Evolutionary conservation across 2,797 vertebrate genomes (phyloP), one percentile per base, ranked within the genome.

Genomic region (Pseudochirops corinnae): DNA sequence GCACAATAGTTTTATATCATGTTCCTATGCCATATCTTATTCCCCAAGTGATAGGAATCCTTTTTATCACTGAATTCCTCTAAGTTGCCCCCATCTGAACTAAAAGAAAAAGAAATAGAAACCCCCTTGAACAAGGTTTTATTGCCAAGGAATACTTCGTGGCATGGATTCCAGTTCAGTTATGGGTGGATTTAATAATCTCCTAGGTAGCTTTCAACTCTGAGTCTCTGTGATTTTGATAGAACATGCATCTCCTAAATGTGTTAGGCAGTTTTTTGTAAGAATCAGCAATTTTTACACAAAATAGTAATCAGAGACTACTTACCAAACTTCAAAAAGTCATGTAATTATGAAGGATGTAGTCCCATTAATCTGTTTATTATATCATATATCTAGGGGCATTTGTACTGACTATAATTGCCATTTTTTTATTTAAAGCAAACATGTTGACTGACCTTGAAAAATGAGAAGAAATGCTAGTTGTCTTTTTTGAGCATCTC

Each of bases 31-130:
- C 6, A 24, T 46, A 46, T 26, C 74, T 46, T 46, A 46, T 82
- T 82, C 39, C 21, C 74, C 21, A 82, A 46, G 0, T 10, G 21
- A 46, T 21, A 3, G 12, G 18, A 3, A 82, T 9, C 7, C 7
- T 82, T 94, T 94, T 93, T 31, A 18, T 90, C 94, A 93, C 50
- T 56, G 90, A 53, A 57, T 93, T 93, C 96, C 28, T 94, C 93
- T 93, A 93, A 95, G 93, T 92, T 67, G 55, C 1, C 18, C 90
- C 28, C 39, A 82, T 58, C 28, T 52, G 16, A 91, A 96, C 13
- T 16, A 74, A 53, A 10, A 52, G 67, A 21, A 9, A 67, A 82
- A 39, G 21, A 46, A 46, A 1, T 24, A 93, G 21, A 96, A 92
- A 92, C 21, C 21, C 46, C 74, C 3, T 26, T 93, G 92, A 58